These are phyloP conservation scores for Frankliniella fusca DNA, from an alignment of 2,888 invertebrate genomes.

Conservation along the genomic window DNA sequence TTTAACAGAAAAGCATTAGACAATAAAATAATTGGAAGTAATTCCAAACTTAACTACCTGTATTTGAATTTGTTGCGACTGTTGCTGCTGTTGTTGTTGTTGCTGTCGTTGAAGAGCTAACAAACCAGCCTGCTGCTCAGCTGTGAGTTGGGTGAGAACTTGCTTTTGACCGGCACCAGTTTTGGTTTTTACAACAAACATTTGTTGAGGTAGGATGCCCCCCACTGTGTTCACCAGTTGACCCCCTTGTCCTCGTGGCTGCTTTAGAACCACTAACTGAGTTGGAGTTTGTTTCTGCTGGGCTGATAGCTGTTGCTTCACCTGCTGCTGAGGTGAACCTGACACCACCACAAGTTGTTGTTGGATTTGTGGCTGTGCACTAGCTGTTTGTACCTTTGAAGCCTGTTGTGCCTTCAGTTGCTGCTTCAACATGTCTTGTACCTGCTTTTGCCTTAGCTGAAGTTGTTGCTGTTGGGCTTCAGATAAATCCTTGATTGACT, in stretches of 20 bases:
- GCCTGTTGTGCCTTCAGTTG: conserved; percentile 4
- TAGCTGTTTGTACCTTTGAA: conserved; percentile 33
- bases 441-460: conserved; percentile 17
- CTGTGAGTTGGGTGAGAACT: neutral
- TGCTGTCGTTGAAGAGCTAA: neutral
- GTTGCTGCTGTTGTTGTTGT: neutral
- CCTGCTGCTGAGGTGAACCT: conserved; percentile 41
- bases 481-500: conserved; percentile 34
- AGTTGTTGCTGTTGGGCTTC: conserved; percentile 32
- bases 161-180: neutral
- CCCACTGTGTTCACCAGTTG: neutral
- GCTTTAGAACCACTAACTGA: neutral
- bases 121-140: neutral
- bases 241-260: neutral
- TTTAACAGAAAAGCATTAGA: neutral
- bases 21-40: neutral
- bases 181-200: conserved; percentile 12
- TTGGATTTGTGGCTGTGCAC: conserved; percentile 35
- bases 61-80: neutral
- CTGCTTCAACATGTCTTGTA: conserved; percentile 3
- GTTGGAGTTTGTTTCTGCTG: conserved; percentile 41
- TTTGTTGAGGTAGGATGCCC: neutral
- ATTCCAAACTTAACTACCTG: neutral
- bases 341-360: conserved; percentile 1
- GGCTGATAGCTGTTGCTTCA: conserved; percentile 45